Percentiles rank a stretch among this genome's conserved stretches.
Conservation (phyloP, 1,140 invertebrate species). For the Hesperophylax magnus region DNA sequence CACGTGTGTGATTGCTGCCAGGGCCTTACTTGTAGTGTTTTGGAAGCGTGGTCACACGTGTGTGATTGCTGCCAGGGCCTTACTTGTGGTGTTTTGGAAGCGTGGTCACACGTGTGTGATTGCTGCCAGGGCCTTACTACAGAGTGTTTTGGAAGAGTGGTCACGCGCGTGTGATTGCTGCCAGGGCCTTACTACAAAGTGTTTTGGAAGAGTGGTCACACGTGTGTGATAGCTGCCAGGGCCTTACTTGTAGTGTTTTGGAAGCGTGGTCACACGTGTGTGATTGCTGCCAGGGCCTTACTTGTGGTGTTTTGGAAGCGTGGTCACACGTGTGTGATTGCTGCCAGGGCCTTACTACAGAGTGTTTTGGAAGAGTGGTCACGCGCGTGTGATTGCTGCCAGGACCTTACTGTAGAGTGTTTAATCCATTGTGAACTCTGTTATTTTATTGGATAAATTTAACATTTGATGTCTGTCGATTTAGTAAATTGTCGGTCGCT, state of each 20-base stretch:
- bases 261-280: neutral
- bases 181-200: neutral
- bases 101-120: neutral
- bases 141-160: neutral
- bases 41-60: neutral
- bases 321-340: neutral
- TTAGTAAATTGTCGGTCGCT: constrained; percentile 46
- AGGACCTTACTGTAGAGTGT: constrained; percentile 13
- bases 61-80: neutral
- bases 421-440: constrained; percentile 42
- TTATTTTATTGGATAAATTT: constrained; percentile 44
- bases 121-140: neutral
- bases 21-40: neutral
- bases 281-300: no score
- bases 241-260: constrained; percentile 29
- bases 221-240: constrained; percentile 27
- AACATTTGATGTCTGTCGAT: constrained; percentile 49
- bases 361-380: neutral
- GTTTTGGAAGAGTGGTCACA: neutral
- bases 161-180: neutral
- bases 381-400: neutral
- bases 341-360: no score
- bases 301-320: no score
- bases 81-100: neutral
- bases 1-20: neutral